phyloP scores from a whole-genome alignment of 1,140 invertebrate genomes.

The Drosophila sp. region DNA sequence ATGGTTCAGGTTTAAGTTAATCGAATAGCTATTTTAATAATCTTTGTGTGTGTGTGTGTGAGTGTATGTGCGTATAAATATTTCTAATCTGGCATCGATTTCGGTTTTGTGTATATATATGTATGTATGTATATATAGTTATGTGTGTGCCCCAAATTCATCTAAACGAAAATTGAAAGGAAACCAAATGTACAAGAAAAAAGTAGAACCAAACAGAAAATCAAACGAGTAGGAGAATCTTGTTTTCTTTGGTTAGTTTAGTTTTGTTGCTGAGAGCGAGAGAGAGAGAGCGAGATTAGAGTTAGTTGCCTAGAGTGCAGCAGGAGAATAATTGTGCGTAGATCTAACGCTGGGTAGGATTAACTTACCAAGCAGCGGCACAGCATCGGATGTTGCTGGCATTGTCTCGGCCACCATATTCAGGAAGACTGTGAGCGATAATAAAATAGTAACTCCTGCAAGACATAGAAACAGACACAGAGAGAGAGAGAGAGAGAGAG shows the following conservation, averaged over 20 bases:
- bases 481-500: neutral
- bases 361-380: conserved; percentile 84
- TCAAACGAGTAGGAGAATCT: conserved; percentile 1
- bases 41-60: conserved; percentile 20
- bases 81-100: neutral
- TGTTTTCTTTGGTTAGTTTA: conserved; percentile 23
- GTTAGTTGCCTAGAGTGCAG: conserved; percentile 21
- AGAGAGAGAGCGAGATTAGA: conserved; percentile 8
- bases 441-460: conserved; percentile 98
- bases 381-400: conserved; percentile 92
- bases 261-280: conserved; percentile 23
- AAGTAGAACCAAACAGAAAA: neutral
- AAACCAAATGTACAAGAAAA: conserved; percentile 1
- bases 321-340: conserved; percentile 6
- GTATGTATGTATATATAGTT: conserved; percentile 22
- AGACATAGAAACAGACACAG: conserved; percentile 44
- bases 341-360: conserved; percentile 14
- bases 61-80: neutral
- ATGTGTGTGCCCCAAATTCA: conserved; percentile 40
- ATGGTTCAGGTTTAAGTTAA: neutral
- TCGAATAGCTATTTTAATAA: conserved; percentile 10
- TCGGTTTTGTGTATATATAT: neutral
- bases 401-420: conserved; percentile 96
- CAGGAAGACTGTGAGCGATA: conserved; percentile 99
- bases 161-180: neutral